Evolutionary conservation across 2,113 vertebrate species (phyloP).

Genomic region (Pseudorasbora parva): DNA sequence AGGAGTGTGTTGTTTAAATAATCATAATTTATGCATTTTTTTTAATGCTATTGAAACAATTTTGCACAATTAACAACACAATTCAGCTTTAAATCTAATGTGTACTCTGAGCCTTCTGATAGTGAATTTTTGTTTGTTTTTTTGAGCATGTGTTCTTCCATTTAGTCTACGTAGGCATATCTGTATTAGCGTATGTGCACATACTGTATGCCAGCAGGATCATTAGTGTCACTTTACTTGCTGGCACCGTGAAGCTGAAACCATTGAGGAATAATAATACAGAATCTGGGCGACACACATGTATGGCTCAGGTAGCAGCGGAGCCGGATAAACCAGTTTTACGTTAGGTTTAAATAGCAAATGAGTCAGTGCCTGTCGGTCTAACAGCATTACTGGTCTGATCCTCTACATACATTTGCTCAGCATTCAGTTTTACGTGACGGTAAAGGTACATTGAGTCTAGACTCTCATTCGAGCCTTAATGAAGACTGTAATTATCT

Average conservation of each 20-base stretch:
- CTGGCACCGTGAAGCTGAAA: neutral
- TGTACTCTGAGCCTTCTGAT: neutral
- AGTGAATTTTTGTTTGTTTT: neutral
- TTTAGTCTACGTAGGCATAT: neutral
- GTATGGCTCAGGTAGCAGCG: neutral
- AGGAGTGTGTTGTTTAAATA: neutral
- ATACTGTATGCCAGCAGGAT: neutral
- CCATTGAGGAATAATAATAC: neutral
- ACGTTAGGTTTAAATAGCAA: neutral
- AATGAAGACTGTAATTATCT: neutral
- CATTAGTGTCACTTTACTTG: neutral
- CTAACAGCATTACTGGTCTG: neutral
- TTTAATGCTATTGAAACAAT: neutral
- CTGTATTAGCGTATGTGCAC: neutral
- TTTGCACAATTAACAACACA: neutral
- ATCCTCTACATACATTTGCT: neutral
- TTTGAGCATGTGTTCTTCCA: neutral
- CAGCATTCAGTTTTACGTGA: neutral
- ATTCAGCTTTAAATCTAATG: neutral
- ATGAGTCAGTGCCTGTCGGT: neutral
- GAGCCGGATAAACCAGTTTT: neutral
- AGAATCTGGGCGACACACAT: neutral
- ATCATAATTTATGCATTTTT: neutral
- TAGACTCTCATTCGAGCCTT: neutral
- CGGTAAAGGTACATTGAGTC: no score